Conservation (phyloP, 2,888 invertebrate species). For the Vanessa cardui region DNA sequence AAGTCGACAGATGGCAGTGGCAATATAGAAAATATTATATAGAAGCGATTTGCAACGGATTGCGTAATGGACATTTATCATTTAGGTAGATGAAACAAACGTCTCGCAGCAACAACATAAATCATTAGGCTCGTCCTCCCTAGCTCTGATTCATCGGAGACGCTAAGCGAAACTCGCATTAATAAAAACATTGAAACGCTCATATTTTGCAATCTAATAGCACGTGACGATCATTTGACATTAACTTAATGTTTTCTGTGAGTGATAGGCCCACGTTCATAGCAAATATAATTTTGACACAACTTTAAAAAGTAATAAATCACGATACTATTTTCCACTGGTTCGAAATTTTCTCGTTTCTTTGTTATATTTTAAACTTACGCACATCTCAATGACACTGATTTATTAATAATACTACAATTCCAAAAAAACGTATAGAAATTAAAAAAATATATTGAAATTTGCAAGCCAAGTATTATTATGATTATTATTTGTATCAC, state of each 20-base stretch:
- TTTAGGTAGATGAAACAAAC: slow-evolving; percentile 55
- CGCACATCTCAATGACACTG: too few species aligned
- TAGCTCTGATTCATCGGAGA: slow-evolving; percentile 53
- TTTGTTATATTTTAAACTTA: too few species aligned
- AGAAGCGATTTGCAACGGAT: slow-evolving; percentile 38
- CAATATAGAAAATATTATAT: slow-evolving; percentile 26
- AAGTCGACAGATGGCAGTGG: slow-evolving; percentile 20
- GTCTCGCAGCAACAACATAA: slow-evolving; percentile 66
- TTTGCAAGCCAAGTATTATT: too few species aligned
- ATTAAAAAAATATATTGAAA: too few species aligned
- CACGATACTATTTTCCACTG: too few species aligned
- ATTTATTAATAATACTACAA: too few species aligned
- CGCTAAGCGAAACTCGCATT: slow-evolving; percentile 34
- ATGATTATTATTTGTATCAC: too few species aligned
- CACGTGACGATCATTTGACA: slow-evolving; percentile 15
- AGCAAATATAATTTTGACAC: too few species aligned
- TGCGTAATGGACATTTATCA: slow-evolving; percentile 69
- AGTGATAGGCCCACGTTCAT: too few species aligned
- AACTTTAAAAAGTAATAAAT: too few species aligned
- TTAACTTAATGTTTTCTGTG: not conserved
- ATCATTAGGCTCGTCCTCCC: slow-evolving; percentile 58
- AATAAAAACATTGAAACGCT: slow-evolving; percentile 39
- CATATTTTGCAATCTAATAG: slow-evolving; percentile 26
- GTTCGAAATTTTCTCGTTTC: too few species aligned
- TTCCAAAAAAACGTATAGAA: too few species aligned